phyloP scores from a whole-genome alignment of 2,797 vertebrate genomes.

The Propithecus perrieri region DNA sequence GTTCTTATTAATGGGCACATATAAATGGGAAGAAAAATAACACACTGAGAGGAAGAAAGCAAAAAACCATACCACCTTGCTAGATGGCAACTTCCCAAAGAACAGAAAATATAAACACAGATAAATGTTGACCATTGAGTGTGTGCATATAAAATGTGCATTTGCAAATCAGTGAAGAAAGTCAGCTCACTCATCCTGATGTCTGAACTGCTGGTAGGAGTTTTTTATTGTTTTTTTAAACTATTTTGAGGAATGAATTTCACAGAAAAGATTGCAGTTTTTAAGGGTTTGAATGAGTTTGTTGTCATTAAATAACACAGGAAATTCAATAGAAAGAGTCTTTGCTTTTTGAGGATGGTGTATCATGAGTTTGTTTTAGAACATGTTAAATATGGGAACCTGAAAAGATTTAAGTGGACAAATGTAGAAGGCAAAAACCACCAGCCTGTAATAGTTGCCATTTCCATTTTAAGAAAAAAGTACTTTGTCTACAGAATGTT shows the following conservation, averaged over 20 bases:
- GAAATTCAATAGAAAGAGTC: neutral
- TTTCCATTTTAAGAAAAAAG: neutral
- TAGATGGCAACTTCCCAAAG: neutral
- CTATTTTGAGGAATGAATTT: neutral
- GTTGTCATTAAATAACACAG: neutral
- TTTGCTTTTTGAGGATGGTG: neutral
- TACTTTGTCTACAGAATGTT: neutral
- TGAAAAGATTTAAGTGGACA: neutral
- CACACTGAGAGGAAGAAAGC: neutral
- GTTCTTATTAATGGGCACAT: neutral
- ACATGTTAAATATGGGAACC: neutral
- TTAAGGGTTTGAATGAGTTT: neutral
- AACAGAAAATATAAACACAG: neutral
- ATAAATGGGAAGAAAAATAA: neutral
- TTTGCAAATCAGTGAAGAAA: neutral
- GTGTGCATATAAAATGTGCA: neutral
- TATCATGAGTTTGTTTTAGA: neutral
- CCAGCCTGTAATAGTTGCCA: neutral
- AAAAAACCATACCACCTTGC: neutral
- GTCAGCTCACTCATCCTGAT: neutral
- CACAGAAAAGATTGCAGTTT: neutral
- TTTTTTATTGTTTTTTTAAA: neutral
- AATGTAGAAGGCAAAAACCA: neutral
- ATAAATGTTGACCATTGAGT: neutral
- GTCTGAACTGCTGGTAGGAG: neutral